Conservation (phyloP, 2,888 invertebrate genomes). For the Timema cristinae region DNA sequence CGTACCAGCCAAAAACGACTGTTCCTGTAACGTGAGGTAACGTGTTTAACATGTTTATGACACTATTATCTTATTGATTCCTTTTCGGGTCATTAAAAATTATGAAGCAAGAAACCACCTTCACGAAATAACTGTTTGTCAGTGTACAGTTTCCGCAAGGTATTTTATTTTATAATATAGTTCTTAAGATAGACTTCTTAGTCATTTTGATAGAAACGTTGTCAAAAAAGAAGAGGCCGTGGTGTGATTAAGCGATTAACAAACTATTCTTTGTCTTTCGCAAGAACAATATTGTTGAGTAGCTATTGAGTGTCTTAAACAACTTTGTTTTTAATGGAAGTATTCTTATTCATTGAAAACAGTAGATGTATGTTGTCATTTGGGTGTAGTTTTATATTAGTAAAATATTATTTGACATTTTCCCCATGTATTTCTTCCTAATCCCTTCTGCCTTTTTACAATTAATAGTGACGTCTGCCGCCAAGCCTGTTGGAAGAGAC, state of each 20-base stretch:
- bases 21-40: not conserved
- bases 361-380: not conserved
- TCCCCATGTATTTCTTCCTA: not conserved
- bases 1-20: not conserved
- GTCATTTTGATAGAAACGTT: not conserved
- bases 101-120: not conserved
- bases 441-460: not conserved
- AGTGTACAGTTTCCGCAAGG: too few species aligned
- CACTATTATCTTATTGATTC: not conserved
- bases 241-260: not conserved
- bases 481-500: not conserved
- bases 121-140: not conserved
- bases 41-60: not conserved
- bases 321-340: not conserved
- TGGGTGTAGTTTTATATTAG: not conserved
- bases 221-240: not conserved
- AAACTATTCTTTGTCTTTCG: not conserved
- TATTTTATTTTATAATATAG: not conserved
- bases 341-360: not conserved
- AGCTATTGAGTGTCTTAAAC: slow-evolving; percentile 7
- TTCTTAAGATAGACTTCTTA: not conserved
- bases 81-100: not conserved
- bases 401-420: not conserved
- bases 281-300: not conserved
- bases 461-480: not conserved